phyloP scores from a whole-genome alignment of 30 jellyfish, hydroid and myxozoan genomes.

The Aurelia aurita region DNA sequence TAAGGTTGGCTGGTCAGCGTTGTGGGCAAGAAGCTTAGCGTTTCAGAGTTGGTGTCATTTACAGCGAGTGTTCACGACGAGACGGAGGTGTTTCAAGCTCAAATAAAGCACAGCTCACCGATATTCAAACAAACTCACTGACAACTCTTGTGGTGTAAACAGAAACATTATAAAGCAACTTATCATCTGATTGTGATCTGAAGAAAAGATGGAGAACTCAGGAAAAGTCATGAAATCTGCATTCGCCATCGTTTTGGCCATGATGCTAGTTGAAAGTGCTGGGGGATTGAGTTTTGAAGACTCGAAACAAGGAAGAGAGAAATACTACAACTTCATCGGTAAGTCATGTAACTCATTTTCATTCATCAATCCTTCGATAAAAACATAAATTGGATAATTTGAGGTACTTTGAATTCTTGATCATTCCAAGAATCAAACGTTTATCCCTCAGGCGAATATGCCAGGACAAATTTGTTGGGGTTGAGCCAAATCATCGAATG shows the following conservation, averaged over 20 bases:
- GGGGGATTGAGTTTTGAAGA: slow-evolving; percentile 62
- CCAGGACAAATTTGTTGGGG: too few relatives aligned
- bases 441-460: too few relatives aligned
- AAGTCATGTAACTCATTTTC: not conserved
- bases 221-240: not conserved
- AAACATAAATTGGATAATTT: too few relatives aligned
- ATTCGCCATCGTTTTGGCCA: slow-evolving; percentile 6
- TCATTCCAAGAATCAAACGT: not conserved
- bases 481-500: too few relatives aligned
- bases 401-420: not conserved
- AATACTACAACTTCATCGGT: slow-evolving; percentile 63
- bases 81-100: not conserved
- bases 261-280: not conserved
- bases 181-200: not conserved
- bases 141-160: too few relatives aligned
- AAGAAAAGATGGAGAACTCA: not conserved
- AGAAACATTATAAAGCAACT: too few relatives aligned
- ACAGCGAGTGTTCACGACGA: not conserved
- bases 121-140: too few relatives aligned
- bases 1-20: slow-evolving; percentile 7
- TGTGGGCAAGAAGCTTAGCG: not conserved
- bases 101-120: not conserved
- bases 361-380: too few relatives aligned
- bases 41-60: not conserved
- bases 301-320: slow-evolving; percentile 67